A percentile compares a stretch with the other conserved stretches of the same genome.
These are phyloP conservation scores for Colinus virginianus DNA, from an alignment of 2,113 vertebrate species.

Conservation along the genomic window DNA sequence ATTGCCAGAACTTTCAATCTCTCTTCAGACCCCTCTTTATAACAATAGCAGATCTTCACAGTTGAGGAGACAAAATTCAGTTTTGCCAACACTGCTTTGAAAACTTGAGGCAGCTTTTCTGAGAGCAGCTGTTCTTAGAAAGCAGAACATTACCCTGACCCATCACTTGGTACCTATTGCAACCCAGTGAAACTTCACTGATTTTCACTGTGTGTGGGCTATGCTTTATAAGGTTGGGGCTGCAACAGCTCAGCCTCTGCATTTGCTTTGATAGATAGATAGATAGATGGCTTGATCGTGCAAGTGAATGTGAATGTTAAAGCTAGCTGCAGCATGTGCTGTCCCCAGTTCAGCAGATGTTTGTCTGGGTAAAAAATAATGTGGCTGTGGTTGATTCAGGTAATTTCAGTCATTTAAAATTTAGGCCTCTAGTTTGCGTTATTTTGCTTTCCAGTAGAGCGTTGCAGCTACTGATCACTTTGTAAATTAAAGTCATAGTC, in stretches of 20 bases:
- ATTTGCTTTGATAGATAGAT: background rate
- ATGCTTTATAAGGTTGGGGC: background rate
- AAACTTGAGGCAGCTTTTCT: background rate
- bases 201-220: background rate
- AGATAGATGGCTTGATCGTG: background rate
- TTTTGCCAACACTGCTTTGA: background rate
- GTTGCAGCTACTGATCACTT: background rate
- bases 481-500: background rate
- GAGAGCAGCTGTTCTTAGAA: background rate
- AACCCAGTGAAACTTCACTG: background rate
- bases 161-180: background rate
- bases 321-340: accelerated
- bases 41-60: background rate
- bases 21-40: background rate
- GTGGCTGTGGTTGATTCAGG: accelerated
- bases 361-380: background rate
- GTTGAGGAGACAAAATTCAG: background rate
- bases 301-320: background rate
- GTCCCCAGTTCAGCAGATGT: background rate
- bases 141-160: accelerated
- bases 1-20: background rate
- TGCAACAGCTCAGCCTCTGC: background rate
- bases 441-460: background rate
- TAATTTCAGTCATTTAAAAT: background rate
- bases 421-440: background rate